phyloP scores from a whole-genome alignment of 1,140 invertebrate species.

The Epicauta chinensis region DNA sequence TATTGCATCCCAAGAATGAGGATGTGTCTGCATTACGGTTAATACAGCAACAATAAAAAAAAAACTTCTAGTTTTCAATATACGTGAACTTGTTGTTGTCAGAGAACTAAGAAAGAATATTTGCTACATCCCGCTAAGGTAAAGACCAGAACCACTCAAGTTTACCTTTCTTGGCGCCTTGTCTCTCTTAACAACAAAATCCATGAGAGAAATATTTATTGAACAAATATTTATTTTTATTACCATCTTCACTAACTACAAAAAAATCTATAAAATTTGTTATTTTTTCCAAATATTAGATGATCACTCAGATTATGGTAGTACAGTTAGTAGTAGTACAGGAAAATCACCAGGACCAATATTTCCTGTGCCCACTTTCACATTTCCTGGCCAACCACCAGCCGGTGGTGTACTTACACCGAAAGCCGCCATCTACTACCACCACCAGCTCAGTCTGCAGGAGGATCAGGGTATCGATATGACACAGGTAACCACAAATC shows the following conservation, averaged over 20 bases:
- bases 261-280: too few relatives aligned
- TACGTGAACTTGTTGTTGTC: constrained; percentile 13
- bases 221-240: not conserved
- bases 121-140: constrained; percentile 12
- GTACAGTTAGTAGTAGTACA: constrained; percentile 50
- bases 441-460: constrained; percentile 65
- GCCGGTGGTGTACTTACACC: constrained; percentile 56
- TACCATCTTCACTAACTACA: too few relatives aligned
- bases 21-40: not conserved
- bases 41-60: too few relatives aligned
- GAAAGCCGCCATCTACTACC: constrained; percentile 65
- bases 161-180: constrained; percentile 16
- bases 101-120: not conserved
- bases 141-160: constrained; percentile 9
- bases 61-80: constrained; percentile 4
- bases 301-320: constrained; percentile 57
- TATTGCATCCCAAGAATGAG: constrained; percentile 7
- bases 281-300: constrained; percentile 38
- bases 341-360: constrained; percentile 52
- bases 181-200: constrained; percentile 3
- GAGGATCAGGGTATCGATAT: constrained; percentile 67
- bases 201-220: constrained; percentile 13
- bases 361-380: constrained; percentile 46
- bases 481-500: constrained; percentile 52
- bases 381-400: constrained; percentile 44